phyloP scores from a whole-genome alignment of 2,113 vertebrate species.

The Nyctibius bracteatus region DNA sequence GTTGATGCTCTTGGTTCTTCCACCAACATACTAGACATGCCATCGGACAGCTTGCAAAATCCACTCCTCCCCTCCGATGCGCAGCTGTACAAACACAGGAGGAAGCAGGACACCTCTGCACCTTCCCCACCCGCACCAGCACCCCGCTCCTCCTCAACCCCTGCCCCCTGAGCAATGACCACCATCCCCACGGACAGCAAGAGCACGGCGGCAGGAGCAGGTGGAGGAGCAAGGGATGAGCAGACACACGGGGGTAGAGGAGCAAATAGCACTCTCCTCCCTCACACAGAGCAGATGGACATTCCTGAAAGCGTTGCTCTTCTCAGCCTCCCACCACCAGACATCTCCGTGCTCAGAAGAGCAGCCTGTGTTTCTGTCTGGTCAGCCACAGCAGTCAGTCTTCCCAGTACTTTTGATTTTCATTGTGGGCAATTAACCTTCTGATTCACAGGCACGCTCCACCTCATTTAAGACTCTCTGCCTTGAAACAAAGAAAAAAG shows the following conservation, averaged over 20 bases:
- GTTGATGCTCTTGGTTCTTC: not conserved
- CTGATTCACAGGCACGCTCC: not conserved
- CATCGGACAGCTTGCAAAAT: fast-evolving
- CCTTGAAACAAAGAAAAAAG: not conserved
- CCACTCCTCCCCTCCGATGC: not conserved
- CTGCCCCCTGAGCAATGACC: not conserved
- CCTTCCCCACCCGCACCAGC: not conserved
- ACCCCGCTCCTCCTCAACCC: fast-evolving
- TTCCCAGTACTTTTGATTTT: not conserved
- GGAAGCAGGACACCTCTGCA: not conserved
- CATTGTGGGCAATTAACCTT: not conserved
- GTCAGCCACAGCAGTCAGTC: not conserved
- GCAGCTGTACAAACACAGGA: fast-evolving
- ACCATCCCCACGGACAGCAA: not conserved
- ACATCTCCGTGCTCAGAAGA: fast-evolving
- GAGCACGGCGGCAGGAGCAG: not conserved
- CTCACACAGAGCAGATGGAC: not conserved
- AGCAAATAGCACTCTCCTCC: not conserved
- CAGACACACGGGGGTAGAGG: not conserved
- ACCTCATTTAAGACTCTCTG: not conserved
- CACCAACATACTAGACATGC: too few relatives aligned
- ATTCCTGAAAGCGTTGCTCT: not conserved
- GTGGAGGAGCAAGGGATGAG: not conserved
- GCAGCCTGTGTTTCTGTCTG: not conserved
- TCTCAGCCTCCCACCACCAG: not conserved